A percentile compares a stretch with the other conserved stretches of the same genome.
Conservation (phyloP, 1,140 invertebrate species). For the Trichoplusia ni region DNA sequence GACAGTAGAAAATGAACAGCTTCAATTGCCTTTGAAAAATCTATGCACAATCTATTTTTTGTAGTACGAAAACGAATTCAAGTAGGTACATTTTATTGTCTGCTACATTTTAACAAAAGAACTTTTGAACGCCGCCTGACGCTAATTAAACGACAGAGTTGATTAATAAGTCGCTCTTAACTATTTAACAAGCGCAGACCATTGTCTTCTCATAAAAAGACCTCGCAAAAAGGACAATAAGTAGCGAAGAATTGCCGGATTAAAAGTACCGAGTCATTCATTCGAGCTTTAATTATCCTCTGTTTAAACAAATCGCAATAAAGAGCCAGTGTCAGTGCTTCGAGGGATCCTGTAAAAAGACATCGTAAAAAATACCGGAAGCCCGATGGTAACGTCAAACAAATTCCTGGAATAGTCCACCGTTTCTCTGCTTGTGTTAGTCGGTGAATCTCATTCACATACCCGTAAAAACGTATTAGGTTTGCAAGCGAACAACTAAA, state of each 20-base stretch:
- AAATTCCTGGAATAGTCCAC: slow-evolving; percentile 62
- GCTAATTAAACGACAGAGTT: slow-evolving; percentile 67
- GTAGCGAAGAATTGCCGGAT: slow-evolving; percentile 58
- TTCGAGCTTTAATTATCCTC: slow-evolving; percentile 76
- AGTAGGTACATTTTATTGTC: slow-evolving; percentile 30
- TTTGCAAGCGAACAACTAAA: not conserved
- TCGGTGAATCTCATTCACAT: slow-evolving; percentile 46
- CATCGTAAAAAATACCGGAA: slow-evolving; percentile 55
- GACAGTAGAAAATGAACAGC: not conserved
- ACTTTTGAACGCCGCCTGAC: slow-evolving; percentile 42
- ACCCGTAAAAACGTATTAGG: slow-evolving; percentile 24
- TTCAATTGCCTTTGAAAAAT: slow-evolving; percentile 10
- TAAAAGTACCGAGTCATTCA: slow-evolving; percentile 72
- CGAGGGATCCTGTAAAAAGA: slow-evolving; percentile 56
- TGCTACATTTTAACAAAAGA: slow-evolving; percentile 34
- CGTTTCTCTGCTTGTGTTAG: slow-evolving; percentile 53
- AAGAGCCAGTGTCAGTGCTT: slow-evolving; percentile 60
- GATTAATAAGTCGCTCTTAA: slow-evolving; percentile 68
- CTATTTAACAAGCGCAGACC: slow-evolving; percentile 67
- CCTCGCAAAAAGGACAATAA: slow-evolving; percentile 58
- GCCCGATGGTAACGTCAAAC: slow-evolving; percentile 61
- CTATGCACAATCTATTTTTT: not conserved
- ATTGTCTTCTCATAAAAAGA: slow-evolving; percentile 68
- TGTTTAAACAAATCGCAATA: slow-evolving; percentile 79
- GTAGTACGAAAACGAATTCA: slow-evolving; percentile 1